Evolutionary conservation across 2,888 invertebrate genomes (phyloP).

Genomic region (Drosophila hamatofila): DNA sequence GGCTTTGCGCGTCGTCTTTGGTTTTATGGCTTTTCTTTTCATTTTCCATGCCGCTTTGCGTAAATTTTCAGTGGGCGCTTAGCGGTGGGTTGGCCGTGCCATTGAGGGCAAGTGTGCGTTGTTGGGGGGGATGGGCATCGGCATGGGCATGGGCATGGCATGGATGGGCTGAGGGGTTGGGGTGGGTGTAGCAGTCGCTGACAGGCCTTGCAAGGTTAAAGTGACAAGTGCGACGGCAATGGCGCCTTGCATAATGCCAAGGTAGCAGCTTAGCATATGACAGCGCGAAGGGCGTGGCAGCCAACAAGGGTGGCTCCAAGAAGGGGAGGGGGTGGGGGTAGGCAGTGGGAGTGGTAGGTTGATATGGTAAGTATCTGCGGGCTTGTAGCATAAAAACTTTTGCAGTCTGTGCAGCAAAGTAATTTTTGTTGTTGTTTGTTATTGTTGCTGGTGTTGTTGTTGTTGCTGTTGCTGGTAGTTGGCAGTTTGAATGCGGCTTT

Average conservation of each 20-base stretch:
- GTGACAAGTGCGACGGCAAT: constrained; percentile 78
- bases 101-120: constrained; percentile 7
- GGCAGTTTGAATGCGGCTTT: constrained; percentile 76
- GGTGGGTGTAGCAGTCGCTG: constrained; percentile 35
- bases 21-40: constrained; percentile 81
- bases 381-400: constrained; percentile 70
- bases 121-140: neutral
- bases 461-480: constrained; percentile 59
- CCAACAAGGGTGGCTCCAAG: constrained; percentile 27
- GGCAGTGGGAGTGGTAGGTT: neutral
- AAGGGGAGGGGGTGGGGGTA: neutral
- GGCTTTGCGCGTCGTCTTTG: constrained; percentile 74
- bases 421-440: constrained; percentile 47
- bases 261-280: constrained; percentile 54
- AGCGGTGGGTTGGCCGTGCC: constrained; percentile 8
- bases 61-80: constrained; percentile 70
- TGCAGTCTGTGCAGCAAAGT: constrained; percentile 63
- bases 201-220: constrained; percentile 81
- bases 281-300: constrained; percentile 6
- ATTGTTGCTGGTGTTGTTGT: constrained; percentile 24
- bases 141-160: neutral
- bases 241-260: constrained; percentile 76
- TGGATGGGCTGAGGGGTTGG: neutral
- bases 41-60: constrained; percentile 76
- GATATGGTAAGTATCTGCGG: constrained; percentile 49